phyloP scores from a whole-genome alignment of 2,888 invertebrate species.

The Cheilosia scutellata region DNA sequence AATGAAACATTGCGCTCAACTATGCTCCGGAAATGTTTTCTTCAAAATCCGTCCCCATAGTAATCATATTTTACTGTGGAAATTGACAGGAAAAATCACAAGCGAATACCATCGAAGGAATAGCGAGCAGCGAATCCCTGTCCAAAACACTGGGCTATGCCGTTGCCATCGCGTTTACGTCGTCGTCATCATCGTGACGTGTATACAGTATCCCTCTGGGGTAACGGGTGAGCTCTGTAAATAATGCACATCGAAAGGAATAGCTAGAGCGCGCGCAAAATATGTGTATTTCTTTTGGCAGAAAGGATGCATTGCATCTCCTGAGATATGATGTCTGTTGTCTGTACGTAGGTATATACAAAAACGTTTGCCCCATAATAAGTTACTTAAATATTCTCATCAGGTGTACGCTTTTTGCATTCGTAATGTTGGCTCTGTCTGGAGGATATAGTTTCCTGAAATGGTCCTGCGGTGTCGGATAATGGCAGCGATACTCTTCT shows the following conservation, averaged over 20 bases:
- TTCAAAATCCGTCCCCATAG: constrained; percentile 20
- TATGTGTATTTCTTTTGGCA: background rate
- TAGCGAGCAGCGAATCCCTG: background rate
- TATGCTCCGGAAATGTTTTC: constrained; percentile 22
- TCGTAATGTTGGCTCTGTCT: constrained; percentile 28
- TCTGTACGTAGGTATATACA: background rate
- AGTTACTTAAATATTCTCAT: constrained; percentile 33
- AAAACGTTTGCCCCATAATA: constrained; percentile 30
- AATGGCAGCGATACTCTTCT: constrained; percentile 17
- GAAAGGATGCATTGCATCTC: constrained; percentile 1
- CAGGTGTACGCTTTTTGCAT: constrained; percentile 35
- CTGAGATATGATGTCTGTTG: constrained; percentile 2
- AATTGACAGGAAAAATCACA: constrained; percentile 35
- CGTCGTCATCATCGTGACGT: background rate
- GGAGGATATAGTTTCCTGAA: constrained; percentile 5
- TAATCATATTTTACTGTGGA: constrained; percentile 37
- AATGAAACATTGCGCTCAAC: background rate
- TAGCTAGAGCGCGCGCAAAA: background rate
- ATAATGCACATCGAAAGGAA: background rate
- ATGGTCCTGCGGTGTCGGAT: constrained; percentile 22
- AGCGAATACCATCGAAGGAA: constrained; percentile 19
- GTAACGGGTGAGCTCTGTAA: background rate
- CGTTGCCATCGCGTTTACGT: background rate
- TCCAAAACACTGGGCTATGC: background rate
- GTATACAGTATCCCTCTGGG: background rate